Base-by-base conservation (phyloP, 2,113 vertebrate species). In the Ctenodactylus gundi region DNA sequence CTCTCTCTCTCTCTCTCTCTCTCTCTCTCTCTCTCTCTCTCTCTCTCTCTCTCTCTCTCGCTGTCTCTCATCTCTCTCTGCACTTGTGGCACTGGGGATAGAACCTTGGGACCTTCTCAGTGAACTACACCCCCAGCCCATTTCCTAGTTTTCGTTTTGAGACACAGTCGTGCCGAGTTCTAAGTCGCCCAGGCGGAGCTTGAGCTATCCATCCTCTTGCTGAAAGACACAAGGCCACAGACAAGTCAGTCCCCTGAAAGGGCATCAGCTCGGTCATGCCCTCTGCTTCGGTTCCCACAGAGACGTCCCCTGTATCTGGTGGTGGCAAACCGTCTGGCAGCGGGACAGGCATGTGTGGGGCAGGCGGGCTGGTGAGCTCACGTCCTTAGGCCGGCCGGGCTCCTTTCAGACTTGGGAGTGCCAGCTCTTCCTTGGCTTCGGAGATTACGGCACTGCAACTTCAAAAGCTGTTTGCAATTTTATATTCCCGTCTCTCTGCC, bases 381-480 rank as follows among this genome's bases (percentile, higher is more conserved):
- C 75, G 81, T 96, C 95, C 29, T 55, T 96, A 95, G 58, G 6
- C 96, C 27, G 88, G 53, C 92, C 87, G 92, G 93, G 76, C 85
- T 72, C 89, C 36, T 86, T 91, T 95, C 87, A 91, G 80, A 31
- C 84, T 95, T 88, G 84, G 70, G 91, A 91, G 93, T 95, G n/a
- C n/a, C n/a, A n/a, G n/a, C 55, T 84, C 58, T 89, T 91, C 90
- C 64, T 88, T 90, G 94, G 90, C 95, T 96, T 96, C 77, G 95
- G 94, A 94, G 94, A 92, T 95, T 90, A 87, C 53, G 67, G 72
- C 85, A 81, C 93, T 96, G 90, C 25, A n/a, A 95, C 95, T 95
- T 97, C 96, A 96, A 96, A 96, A 96, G 97, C 96, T 92, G 80
- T 96, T 96, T 97, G 94, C 92, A 92, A 85, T 90, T 96, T 94